A percentile compares a stretch with the other conserved stretches of the same genome.
Evolutionary conservation across 1,140 invertebrate species (phyloP).

Genomic region (Bursaphelenchus mucronatus): DNA sequence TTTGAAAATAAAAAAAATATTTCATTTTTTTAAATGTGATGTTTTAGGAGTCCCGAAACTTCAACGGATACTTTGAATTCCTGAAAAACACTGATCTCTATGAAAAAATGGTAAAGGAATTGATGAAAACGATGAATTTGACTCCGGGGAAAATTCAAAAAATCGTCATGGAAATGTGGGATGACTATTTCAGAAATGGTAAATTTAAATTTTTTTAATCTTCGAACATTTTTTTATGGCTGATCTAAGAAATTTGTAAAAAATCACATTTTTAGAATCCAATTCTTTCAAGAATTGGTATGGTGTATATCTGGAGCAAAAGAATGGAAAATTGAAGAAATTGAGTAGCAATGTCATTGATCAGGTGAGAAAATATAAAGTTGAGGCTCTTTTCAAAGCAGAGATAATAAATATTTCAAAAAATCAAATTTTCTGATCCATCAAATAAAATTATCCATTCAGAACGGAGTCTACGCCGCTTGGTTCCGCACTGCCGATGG

Average conservation of each 20-base stretch:
- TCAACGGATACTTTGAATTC: conserved; percentile 6
- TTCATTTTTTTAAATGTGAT: not conserved
- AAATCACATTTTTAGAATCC: not conserved
- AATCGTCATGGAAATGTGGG: conserved; percentile 10
- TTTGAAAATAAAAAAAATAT: not conserved
- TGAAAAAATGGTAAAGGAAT: not conserved
- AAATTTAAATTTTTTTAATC: not conserved
- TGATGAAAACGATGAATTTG: conserved; percentile 5
- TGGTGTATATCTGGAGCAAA: not conserved
- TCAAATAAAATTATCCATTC: not conserved
- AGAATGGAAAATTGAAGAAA: conserved; percentile 6
- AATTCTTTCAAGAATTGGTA: conserved; percentile 13
- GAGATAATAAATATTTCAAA: too few relatives aligned
- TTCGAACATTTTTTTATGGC: too few relatives aligned
- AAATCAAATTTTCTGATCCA: not conserved
- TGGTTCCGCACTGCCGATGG: conserved; percentile 16
- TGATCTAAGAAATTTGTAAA: too few relatives aligned
- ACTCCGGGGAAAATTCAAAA: not conserved
- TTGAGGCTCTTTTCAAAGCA: not conserved
- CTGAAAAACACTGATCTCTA: conserved; percentile 13
- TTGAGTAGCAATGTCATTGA: not conserved
- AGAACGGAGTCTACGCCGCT: conserved; percentile 16
- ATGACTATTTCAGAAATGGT: conserved; percentile 12
- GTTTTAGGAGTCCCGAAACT: conserved; percentile 20
- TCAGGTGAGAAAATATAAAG: not conserved